phyloP scores from a whole-genome alignment of 2,888 invertebrate species.

The Lasioglossum malachurum region DNA sequence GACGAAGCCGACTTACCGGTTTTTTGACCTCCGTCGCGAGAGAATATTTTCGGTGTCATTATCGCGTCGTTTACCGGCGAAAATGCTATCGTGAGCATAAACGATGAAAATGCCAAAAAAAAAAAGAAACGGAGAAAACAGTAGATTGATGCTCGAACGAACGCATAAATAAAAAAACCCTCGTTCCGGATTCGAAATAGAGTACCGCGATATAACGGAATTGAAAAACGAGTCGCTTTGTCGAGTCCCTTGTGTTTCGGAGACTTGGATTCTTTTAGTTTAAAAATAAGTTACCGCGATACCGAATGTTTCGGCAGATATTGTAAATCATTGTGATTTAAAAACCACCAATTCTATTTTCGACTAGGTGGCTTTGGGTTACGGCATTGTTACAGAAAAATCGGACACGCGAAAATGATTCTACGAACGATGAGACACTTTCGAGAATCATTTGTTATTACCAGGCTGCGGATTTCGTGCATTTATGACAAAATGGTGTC shows the following conservation, averaged over 20 bases:
- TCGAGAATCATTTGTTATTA: neutral
- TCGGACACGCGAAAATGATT: neutral
- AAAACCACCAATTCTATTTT: conserved; percentile 17
- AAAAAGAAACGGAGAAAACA: neutral
- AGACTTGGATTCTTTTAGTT: conserved; percentile 23
- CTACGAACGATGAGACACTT: neutral
- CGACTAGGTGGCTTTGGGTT: neutral
- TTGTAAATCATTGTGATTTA: conserved; percentile 28
- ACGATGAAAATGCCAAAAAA: neutral
- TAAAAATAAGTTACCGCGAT: conserved; percentile 34
- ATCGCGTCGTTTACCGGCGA: conserved; percentile 61
- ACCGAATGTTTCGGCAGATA: neutral
- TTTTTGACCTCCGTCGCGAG: conserved; percentile 77
- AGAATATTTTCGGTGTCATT: conserved; percentile 77
- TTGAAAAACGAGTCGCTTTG: neutral
- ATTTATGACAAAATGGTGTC: neutral
- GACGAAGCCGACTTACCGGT: conserved; percentile 73
- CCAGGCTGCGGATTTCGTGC: neutral
- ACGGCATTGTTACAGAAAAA: neutral
- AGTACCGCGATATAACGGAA: neutral
- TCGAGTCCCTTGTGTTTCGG: conserved; percentile 6
- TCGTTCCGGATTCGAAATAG: neutral
- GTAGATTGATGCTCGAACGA: neutral
- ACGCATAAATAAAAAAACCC: neutral
- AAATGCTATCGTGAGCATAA: conserved; percentile 1